Evolutionary conservation across 2,888 invertebrate genomes (phyloP), one percentile per base, ranked within the genome.

Genomic region (Holacanthella duospinosa): DNA sequence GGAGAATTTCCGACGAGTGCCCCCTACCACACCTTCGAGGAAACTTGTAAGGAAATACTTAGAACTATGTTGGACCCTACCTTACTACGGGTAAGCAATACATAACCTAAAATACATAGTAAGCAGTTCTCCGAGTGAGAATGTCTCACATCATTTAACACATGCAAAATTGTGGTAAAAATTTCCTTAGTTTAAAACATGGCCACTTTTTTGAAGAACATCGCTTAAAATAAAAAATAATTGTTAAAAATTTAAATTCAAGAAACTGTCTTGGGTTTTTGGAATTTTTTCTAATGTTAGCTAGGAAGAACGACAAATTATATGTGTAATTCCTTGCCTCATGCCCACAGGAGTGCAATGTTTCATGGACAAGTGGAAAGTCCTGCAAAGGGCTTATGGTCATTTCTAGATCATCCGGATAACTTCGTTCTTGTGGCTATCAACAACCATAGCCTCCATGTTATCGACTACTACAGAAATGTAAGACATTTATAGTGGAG

Each of bases 331-430:
- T 61, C 27, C 59, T 60, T 43, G 43, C 61, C 24, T 21, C 55
- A 64, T 78, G 79, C 9, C n/a, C n/a, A n/a, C 78, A 92, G 93
- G 61, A 88, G 90, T 66, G 93, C 93, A 26, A 94, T 92, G 80
- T 95, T 95, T 79, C 89, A 89, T 80, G 94, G 93, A 9, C 93
- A 93, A 80, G 87, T 95, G 61, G 94, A 95, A 77, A 89, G 91
- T 77, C 93, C 93, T 0, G 87, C 89, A 0, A 83, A 89, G 61
- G 90, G 90, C 58, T 80, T 93, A 64, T 87, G 88, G 65, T 88
- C 90, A 63, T 82, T 93, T 74, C 83, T 93, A 64, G 89, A 87
- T 1, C 88, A 91, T 76, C 88, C 87, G 72, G 93, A 94, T 77
- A 84, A 91, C 69, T 87, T 91, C 3, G 90, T 96, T 25, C 81